These are phyloP conservation scores for Aegotheles bennettii DNA, from an alignment of 2,113 vertebrate genomes.

Conservation along the genomic window DNA sequence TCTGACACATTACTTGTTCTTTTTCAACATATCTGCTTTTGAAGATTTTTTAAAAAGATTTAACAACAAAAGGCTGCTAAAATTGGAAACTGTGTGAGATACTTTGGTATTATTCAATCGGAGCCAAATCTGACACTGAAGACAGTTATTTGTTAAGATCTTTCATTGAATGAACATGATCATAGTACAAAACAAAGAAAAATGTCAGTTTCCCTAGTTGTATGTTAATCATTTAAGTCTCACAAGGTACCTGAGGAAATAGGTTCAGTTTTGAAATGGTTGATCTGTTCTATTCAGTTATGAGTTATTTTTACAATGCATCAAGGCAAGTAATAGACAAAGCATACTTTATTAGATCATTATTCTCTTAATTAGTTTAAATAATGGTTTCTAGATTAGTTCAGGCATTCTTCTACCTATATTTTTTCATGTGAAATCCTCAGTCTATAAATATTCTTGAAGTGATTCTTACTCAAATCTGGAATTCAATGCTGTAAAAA, in stretches of 20 bases:
- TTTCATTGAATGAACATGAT: conserved; percentile 20
- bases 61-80: conserved; percentile 39
- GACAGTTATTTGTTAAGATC: conserved; percentile 35
- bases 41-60: background rate
- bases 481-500: background rate
- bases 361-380: background rate
- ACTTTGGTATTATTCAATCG: background rate
- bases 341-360: background rate
- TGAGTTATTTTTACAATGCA: conserved; percentile 34
- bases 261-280: background rate
- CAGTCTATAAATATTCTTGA: background rate
- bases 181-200: conserved; percentile 23
- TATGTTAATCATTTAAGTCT: background rate
- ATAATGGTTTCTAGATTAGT: background rate
- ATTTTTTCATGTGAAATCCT: background rate
- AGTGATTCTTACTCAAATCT: background rate
- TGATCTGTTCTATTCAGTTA: conserved; percentile 6
- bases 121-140: background rate
- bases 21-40: background rate
- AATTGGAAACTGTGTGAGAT: conserved; percentile 20
- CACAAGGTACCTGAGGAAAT: background rate
- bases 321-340: conserved; percentile 5
- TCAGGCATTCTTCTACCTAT: background rate
- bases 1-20: background rate
- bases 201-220: background rate